Conservation (phyloP, 2,888 invertebrate species). For the Sminthurinus aureus region DNA sequence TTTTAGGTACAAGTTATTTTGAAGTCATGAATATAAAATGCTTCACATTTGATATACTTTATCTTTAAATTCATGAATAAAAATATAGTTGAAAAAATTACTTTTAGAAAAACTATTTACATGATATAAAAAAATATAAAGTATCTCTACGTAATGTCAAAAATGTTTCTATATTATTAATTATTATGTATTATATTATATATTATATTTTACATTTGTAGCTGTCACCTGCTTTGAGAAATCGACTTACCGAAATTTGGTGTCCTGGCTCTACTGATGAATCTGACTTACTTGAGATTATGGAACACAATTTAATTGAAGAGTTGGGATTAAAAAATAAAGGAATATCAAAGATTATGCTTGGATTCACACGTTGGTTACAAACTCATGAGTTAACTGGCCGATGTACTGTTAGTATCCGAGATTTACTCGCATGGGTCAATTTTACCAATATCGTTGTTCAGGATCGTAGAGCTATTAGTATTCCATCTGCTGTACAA, state of each 20-base stretch:
- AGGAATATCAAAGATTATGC: slow-evolving; percentile 70
- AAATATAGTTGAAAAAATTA: too few relatives aligned
- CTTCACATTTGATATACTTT: too few relatives aligned
- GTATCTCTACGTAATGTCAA: not conserved
- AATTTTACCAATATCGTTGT: slow-evolving; percentile 79
- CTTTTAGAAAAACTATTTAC: not conserved
- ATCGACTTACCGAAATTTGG: slow-evolving; percentile 99
- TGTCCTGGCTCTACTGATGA: slow-evolving; percentile 79
- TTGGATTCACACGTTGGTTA: slow-evolving; percentile 52
- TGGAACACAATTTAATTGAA: slow-evolving; percentile 77
- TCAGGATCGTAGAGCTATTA: slow-evolving; percentile 57
- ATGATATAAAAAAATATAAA: not conserved
- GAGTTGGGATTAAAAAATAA: slow-evolving; percentile 72
- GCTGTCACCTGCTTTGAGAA: slow-evolving; percentile 94
- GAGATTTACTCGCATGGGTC: slow-evolving; percentile 93
- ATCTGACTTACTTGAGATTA: slow-evolving; percentile 80
- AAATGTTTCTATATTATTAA: not conserved
- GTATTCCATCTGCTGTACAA: slow-evolving; percentile 74
- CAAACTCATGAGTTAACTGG: slow-evolving; percentile 53
- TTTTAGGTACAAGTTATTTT: not conserved
- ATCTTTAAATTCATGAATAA: too few relatives aligned
- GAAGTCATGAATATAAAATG: too few relatives aligned
- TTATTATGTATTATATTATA: not conserved
- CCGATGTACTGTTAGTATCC: slow-evolving; percentile 83
- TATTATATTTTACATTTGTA: slow-evolving; percentile 57